These are phyloP conservation scores for Silurus glanis DNA, from an alignment of 2,113 vertebrate genomes.

Conservation along the genomic window DNA sequence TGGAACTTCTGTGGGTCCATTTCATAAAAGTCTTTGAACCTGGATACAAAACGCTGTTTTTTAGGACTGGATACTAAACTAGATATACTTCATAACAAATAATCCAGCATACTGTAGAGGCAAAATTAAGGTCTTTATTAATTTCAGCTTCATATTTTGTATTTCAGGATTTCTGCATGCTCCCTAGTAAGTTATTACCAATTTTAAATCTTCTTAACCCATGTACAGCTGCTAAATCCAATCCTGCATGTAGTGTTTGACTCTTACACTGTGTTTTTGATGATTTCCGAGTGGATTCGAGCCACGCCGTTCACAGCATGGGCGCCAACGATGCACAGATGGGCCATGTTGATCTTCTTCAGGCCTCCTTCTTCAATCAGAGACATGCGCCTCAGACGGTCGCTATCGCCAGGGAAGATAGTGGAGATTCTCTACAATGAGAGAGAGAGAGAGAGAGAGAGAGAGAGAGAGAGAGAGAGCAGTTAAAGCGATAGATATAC, in stretches of 20 bases:
- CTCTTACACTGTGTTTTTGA: constrained; percentile 84
- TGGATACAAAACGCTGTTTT: constrained; percentile 53
- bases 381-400: constrained; percentile 85
- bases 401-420: constrained; percentile 76
- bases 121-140: background rate
- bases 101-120: background rate
- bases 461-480: background rate
- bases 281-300: constrained; percentile 89
- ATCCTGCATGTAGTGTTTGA: background rate
- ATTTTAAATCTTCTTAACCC: background rate
- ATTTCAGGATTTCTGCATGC: background rate
- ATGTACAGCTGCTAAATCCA: background rate
- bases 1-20: constrained; percentile 90
- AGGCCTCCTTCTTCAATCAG: constrained; percentile 82
- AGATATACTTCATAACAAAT: background rate
- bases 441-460: background rate
- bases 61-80: background rate
- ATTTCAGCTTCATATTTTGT: background rate
- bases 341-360: constrained; percentile 92
- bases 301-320: constrained; percentile 91
- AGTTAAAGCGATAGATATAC: background rate
- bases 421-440: constrained; percentile 73
- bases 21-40: constrained; percentile 92
- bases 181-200: background rate
- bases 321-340: constrained; percentile 86